Conservation (phyloP, 2,113 vertebrate species). For the Thalassarche chlororhynchos region DNA sequence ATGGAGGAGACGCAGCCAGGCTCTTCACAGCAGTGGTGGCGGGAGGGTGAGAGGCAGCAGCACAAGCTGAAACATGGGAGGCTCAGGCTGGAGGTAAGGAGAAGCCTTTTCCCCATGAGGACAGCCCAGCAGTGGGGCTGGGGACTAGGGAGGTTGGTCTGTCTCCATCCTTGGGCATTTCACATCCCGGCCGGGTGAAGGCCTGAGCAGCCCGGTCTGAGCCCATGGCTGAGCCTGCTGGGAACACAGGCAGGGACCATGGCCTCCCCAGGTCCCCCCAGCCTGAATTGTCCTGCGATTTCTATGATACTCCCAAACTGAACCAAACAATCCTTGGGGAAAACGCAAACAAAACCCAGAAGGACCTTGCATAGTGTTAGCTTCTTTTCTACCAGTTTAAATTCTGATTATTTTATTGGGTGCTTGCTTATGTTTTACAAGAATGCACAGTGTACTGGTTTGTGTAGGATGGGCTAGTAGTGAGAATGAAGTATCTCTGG, state of each 20-base stretch:
- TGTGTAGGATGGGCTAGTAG: background rate
- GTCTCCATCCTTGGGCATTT: background rate
- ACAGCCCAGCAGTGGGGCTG: fast-evolving
- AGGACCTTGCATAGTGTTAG: background rate
- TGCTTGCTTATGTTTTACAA: background rate
- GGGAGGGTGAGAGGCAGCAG: background rate
- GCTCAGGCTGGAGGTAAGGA: background rate
- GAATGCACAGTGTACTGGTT: background rate
- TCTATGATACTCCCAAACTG: background rate
- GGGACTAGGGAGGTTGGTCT: background rate
- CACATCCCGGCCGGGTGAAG: fast-evolving
- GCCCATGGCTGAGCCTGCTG: background rate
- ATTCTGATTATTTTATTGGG: background rate
- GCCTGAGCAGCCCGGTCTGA: background rate
- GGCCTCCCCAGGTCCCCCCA: background rate
- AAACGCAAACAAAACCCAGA: background rate
- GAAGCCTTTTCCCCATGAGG: background rate
- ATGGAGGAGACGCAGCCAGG: fast-evolving
- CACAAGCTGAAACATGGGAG: background rate
- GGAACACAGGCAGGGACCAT: background rate
- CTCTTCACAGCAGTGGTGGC: fast-evolving
- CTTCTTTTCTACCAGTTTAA: background rate
- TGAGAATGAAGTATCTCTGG: background rate
- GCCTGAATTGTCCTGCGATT: background rate
- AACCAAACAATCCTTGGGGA: background rate